These are phyloP conservation scores for rabbit (Oryctolagus cuniculus) DNA, from an alignment of 2,113 vertebrate genomes.

Conservation along the genomic window DNA sequence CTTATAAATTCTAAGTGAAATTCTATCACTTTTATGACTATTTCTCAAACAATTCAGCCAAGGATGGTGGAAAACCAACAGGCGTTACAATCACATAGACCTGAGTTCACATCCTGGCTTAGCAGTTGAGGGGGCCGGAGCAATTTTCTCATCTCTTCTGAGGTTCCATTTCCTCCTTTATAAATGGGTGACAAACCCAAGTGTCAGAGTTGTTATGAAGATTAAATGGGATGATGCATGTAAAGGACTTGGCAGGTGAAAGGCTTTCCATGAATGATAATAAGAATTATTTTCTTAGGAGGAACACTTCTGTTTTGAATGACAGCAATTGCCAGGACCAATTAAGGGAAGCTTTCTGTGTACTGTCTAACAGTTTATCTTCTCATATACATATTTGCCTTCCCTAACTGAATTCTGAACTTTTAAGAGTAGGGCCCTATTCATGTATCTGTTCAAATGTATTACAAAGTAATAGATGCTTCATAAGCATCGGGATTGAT, in stretches of 20 bases:
- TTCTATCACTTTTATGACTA: not conserved
- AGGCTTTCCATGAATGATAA: constrained; percentile 4
- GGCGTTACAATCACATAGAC: not conserved
- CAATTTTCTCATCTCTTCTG: not conserved
- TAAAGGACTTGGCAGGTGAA: not conserved
- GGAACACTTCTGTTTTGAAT: constrained; percentile 59
- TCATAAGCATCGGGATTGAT: constrained; percentile 3
- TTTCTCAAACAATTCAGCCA: not conserved
- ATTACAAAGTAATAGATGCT: not conserved
- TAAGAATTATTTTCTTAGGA: constrained; percentile 50
- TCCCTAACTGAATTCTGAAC: constrained; percentile 54
- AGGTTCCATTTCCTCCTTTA: constrained; percentile 23
- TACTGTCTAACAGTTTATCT: constrained; percentile 32
- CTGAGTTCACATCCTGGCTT: not conserved
- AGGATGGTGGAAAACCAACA: not conserved
- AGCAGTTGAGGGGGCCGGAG: not conserved
- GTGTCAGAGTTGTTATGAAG: constrained; percentile 8
- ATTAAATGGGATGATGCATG: constrained; percentile 13
- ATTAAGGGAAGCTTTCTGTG: constrained; percentile 54
- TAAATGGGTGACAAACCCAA: not conserved
- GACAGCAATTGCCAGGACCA: constrained; percentile 14
- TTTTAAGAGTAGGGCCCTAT: constrained; percentile 28
- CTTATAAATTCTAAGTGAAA: not conserved
- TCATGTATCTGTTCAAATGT: not conserved
- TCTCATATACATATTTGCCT: constrained; percentile 45